Conservation (phyloP, 2,797 vertebrate species). For the Pseudocheirus occidentalis region DNA sequence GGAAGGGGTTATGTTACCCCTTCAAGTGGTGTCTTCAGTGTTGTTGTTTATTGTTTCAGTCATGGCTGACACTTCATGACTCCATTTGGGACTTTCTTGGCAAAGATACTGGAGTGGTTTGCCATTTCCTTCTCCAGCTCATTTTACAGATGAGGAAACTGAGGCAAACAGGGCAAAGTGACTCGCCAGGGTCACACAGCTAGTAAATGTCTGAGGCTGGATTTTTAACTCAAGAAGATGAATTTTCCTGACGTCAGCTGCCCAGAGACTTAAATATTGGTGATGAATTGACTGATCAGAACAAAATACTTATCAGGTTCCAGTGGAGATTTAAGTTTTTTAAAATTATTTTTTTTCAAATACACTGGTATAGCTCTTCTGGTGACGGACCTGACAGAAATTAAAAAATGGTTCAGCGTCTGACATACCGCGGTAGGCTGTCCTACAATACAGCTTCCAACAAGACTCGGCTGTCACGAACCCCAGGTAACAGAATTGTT, state of each 20-base stretch:
- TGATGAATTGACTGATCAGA: not conserved
- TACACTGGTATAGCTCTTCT: not conserved
- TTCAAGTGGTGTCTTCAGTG: not conserved
- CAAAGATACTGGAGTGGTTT: not conserved
- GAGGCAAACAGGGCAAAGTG: not conserved
- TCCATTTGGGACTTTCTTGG: not conserved
- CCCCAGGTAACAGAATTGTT: no score
- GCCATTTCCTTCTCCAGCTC: not conserved
- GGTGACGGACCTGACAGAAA: no score
- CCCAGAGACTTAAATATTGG: not conserved
- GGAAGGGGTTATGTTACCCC: not conserved
- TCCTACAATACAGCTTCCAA: no score
- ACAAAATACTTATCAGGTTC: not conserved
- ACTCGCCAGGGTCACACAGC: slow-evolving; percentile 11
- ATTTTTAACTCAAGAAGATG: not conserved
- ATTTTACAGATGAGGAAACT: slow-evolving; percentile 26
- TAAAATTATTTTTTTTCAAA: not conserved
- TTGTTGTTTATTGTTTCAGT: not conserved
- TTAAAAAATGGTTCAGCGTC: no score
- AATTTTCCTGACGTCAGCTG: not conserved
- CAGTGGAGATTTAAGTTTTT: not conserved
- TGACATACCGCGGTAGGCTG: no score
- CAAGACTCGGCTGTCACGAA: no score
- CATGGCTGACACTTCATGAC: no score
- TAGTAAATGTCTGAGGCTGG: not conserved